Conservation (phyloP, 2,113 vertebrate species). For the Sceloporus tristichus region DNA sequence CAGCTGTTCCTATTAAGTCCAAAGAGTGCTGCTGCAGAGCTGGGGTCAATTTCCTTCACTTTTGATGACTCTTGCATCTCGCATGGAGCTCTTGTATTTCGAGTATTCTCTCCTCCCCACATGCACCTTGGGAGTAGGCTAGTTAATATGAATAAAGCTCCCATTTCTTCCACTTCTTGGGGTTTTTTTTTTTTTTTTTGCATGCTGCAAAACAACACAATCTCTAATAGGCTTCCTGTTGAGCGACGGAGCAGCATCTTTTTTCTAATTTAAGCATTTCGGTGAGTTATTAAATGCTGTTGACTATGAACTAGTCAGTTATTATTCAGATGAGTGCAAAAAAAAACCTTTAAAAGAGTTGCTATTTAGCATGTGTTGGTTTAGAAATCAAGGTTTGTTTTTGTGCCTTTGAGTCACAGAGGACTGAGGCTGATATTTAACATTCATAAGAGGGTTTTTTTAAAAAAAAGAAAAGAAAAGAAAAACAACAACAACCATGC, state of each 20-base stretch:
- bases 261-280: slow-evolving; percentile 39
- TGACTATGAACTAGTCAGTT: slow-evolving; percentile 39
- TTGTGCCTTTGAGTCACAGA: slow-evolving; percentile 39
- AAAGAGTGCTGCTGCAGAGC: slow-evolving; percentile 54
- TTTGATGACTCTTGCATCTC: slow-evolving; percentile 59
- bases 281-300: slow-evolving; percentile 15
- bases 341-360: slow-evolving; percentile 32
- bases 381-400: slow-evolving; percentile 50
- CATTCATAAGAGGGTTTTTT: slow-evolving; percentile 44
- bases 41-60: slow-evolving; percentile 64
- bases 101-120: slow-evolving; percentile 45
- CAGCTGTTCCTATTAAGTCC: slow-evolving; percentile 81
- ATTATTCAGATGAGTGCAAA: slow-evolving; percentile 2
- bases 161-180: slow-evolving; percentile 36
- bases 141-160: slow-evolving; percentile 62
- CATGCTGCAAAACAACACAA: slow-evolving; percentile 56
- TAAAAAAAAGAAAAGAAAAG: background rate
- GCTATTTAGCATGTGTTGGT: background rate
- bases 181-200: slow-evolving; percentile 29
- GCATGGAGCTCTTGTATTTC: background rate
- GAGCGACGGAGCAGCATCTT: background rate
- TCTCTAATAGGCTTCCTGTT: slow-evolving; percentile 51
- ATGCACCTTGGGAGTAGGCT: background rate
- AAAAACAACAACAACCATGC: background rate
- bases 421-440: slow-evolving; percentile 45